A percentile compares a stretch with the other conserved stretches of the same genome.
Evolutionary conservation across 92 coral and sea anemone species (phyloP).

Genomic region (Phenganax marumi): DNA sequence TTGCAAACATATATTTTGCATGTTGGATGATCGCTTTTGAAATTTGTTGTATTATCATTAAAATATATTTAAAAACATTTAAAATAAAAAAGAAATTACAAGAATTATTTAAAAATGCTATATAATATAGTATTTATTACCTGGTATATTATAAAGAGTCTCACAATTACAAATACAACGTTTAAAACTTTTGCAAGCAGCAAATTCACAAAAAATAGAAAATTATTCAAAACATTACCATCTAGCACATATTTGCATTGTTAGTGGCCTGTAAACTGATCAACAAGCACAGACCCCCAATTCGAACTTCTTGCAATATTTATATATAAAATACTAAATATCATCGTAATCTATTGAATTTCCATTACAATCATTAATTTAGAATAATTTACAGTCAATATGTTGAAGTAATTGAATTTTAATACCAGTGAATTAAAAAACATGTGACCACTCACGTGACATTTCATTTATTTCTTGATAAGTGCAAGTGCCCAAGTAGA

Average conservation of each 20-base stretch:
- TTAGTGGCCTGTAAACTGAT: conserved; percentile 3
- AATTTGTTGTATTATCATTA: not conserved
- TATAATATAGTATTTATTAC: not conserved
- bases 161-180: conserved; percentile 2
- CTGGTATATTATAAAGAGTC: not conserved
- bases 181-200: conserved; percentile 8
- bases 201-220: not conserved
- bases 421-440: not conserved
- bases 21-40: not conserved
- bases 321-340: conserved; percentile 3
- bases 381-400: not conserved
- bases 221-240: not conserved
- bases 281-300: conserved; percentile 2
- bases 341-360: not conserved
- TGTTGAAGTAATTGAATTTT: not conserved
- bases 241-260: conserved; percentile 3
- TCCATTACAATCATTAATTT: not conserved
- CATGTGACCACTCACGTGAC: conserved; percentile 7
- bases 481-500: conserved; percentile 2
- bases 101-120: not conserved
- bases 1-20: conserved; percentile 3
- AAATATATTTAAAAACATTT: not conserved
- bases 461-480: not conserved
- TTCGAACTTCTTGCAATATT: not conserved
- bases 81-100: conserved; percentile 8